Evolutionary conservation across 2,888 invertebrate genomes (phyloP), one percentile per base, ranked within the genome.

Genomic region (Nomada ferruginata): DNA sequence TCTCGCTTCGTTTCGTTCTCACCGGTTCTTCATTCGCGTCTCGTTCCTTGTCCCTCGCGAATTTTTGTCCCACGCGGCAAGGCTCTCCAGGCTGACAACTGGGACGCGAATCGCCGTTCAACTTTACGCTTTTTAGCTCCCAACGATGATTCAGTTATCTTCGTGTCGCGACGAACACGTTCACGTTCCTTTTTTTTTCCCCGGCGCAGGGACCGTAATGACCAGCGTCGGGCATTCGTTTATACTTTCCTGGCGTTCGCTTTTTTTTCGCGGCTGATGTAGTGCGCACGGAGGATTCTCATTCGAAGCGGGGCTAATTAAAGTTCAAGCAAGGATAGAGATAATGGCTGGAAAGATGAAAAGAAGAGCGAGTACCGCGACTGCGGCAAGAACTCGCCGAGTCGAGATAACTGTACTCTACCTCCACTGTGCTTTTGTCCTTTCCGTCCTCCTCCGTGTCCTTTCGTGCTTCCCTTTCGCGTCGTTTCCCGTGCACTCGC

Each of bases 391-490:
- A 87, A 89, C 74, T 83, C 66, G 76, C 89, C 80, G 83, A 83
- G 82, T 73, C 76, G 68, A 82, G 86, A 86, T 89, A 89, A 89
- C 89, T 89, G 89, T 89, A 89, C 83, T 88, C 84, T 89, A 69
- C 89, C 86, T 85, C 89, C 85, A 78, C 86, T 87, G 82, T 82
- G 85, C 85, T 83, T 47, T 85, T 86, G 81, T 86, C 85, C 79
- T 85, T 78, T 81, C 83, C 77, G 73, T 61, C 81, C 78, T 79
- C 64, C 69, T 59, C 44, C 71, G 53, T 74, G 59, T 71, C 61
- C 61, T 75, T 70, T 42, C 47, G 47, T 15, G 47, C 47, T 47
- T 2, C 47, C 47, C 4, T 47, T 15, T 61, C 63, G 44, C 55
- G 52, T 69, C 73, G 50, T 53, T 61, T 78, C 76, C 74, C 79